Evolutionary conservation across 2,797 vertebrate genomes (phyloP).

Genomic region (Darevskia mixta): DNA sequence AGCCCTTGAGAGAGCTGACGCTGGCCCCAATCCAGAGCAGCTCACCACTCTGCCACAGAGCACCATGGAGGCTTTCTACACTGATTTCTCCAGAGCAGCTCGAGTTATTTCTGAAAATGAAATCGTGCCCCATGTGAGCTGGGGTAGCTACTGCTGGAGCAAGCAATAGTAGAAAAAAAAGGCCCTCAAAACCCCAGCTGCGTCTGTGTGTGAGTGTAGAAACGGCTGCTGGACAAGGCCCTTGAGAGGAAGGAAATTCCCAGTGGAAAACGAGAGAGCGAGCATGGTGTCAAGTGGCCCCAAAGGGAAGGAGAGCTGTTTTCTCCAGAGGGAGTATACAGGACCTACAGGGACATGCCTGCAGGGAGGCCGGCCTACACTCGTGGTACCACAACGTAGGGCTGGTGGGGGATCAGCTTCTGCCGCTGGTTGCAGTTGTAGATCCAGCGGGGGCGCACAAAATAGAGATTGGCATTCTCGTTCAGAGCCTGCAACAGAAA

Average conservation of each 20-base stretch:
- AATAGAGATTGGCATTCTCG: conserved; percentile 88
- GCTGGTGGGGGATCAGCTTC: conserved; percentile 89
- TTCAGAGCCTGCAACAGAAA: conserved; percentile 83
- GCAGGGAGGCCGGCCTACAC: conserved; percentile 19
- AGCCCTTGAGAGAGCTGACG: neutral
- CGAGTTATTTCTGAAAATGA: neutral
- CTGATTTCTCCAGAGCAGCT: neutral
- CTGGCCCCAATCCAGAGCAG: neutral
- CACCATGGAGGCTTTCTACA: neutral
- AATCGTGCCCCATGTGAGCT: neutral
- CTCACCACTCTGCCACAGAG: too few relatives aligned
- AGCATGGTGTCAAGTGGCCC: neutral
- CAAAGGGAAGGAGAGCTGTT: neutral
- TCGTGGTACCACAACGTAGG: conserved; percentile 88
- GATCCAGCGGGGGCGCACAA: conserved; percentile 91
- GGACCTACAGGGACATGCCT: neutral
- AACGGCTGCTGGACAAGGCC: neutral
- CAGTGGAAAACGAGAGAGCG: neutral
- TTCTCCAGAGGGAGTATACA: conserved; percentile 1
- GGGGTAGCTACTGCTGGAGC: conserved; percentile 11
- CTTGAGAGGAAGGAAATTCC: neutral
- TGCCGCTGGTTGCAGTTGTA: conserved; percentile 88
- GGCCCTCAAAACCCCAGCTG: neutral
- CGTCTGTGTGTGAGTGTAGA: neutral
- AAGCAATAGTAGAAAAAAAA: neutral